Evolutionary conservation across 2,113 vertebrate species (phyloP).

Genomic region (Pluvialis apricaria): DNA sequence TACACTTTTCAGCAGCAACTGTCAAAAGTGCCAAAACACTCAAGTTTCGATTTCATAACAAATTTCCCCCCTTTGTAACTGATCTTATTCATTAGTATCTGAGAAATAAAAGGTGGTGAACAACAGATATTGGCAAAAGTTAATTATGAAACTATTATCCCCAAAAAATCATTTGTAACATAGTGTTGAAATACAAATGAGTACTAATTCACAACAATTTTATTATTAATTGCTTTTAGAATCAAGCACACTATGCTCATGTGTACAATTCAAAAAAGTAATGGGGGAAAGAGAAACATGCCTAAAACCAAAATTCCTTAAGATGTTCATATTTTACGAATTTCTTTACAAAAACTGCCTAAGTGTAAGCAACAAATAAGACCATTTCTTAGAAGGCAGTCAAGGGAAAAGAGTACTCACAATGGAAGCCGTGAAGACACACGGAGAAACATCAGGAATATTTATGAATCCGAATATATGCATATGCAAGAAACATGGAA

Average conservation of each 20-base stretch:
- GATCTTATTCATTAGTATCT: constrained; percentile 46
- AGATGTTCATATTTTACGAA: background rate
- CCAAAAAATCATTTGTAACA: background rate
- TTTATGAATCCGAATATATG: background rate
- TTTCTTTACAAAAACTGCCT: background rate
- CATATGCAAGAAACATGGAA: background rate
- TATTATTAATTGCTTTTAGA: background rate
- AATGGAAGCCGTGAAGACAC: background rate
- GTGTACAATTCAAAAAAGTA: background rate
- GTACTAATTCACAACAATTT: background rate
- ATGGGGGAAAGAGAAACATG: background rate
- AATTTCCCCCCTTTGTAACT: constrained; percentile 44
- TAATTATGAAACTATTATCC: constrained; percentile 10
- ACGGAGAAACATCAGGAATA: background rate
- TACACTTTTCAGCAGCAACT: constrained; percentile 41
- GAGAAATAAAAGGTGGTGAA: constrained; percentile 29
- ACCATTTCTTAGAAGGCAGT: background rate
- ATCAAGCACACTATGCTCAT: background rate
- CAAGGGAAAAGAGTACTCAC: background rate
- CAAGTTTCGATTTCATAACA: constrained; percentile 44
- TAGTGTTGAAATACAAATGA: background rate
- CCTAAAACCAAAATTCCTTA: background rate
- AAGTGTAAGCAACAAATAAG: background rate
- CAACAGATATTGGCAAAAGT: background rate
- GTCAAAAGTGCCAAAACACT: constrained; percentile 28